Base-by-base conservation (phyloP, 2,113 vertebrate genomes). In the Hippotragus niger region DNA sequence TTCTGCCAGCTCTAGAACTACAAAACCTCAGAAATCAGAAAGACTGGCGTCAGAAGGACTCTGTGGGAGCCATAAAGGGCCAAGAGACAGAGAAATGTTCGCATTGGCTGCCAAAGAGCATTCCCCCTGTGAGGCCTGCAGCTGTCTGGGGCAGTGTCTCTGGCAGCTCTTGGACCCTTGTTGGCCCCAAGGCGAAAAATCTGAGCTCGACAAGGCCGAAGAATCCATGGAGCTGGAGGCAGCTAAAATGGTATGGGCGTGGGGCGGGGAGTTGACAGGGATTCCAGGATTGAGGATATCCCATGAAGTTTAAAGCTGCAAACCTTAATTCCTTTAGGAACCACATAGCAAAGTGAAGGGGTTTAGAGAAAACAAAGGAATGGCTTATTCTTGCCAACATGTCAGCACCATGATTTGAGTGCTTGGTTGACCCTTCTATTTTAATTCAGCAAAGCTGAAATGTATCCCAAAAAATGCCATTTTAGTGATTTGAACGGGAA, bases 251-350 rank as follows among this genome's bases (percentile, higher is more conserved):
- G 29, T 88, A 4, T 88, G 53, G 47, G 36, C 17, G 17, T 84
- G 4, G 60, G 62, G 27, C 16, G 3, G 27, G 47, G 16, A 45
- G 17, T 92, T 92, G 74, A 64, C 27, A 50, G 52, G 29, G 58
- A 64, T 82, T 95, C 36, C 58, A n/a, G 62, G 47, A 91, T 43
- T 67, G 55, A 88, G 78, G 52, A 83, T 78, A n/a, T 76, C 40
- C 11, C 62, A 7, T 84, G 40, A 97, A 64, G 19, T 64, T 80
- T 95, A 83, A 91, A 93, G 43, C 31, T 10, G 53, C 33, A 71
- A 94, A 45, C 29, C 3, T 88, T 80, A 84, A 85, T 92, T 88
- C 55, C 87, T 91, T 94, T 94, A 91, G 64, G 47, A 94, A 92
- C n/a, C 6, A 47, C 83, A 92, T 80, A 88, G 50, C 57, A 36